Base-by-base conservation (phyloP, 2,113 vertebrate genomes). In the Oplegnathus fasciatus region DNA sequence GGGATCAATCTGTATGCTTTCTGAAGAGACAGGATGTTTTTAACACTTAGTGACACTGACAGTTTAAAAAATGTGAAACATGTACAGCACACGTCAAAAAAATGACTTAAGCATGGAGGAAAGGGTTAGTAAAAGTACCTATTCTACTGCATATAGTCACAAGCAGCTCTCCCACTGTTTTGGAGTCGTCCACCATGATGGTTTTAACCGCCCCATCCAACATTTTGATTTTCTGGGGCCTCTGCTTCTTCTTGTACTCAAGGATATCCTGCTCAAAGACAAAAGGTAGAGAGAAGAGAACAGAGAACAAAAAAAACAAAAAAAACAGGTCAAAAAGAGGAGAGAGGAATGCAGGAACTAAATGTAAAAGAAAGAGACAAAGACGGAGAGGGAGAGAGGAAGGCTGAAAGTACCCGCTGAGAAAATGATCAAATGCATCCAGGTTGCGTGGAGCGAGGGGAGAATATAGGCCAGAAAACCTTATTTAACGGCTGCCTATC, bases 241-340 rank as follows among this genome's bases (percentile, higher is more conserved):
- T 96, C 88, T 99, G 98, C 80, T 99, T 99, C 95, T 99, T 99
- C 95, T 99, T 99, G 91, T 99, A 99, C 86, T 99, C 98, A 86
- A 99, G 78, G 83, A 99, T 94, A 88, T 99, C 98, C 98, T 99
- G 88, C 46, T 72, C 73, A 87, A 46, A 83, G 54, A 90, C 58
- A 90, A 55, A 61, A 40, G 37, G 9, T 24, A 24, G 46, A 57
- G 18, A 67, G 52, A 65, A 70, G 11, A 75, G 1, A 69, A 22
- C 30, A 30, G 5, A 42, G 24, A 50, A 10, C 9, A 4, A 55
- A 55, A 28, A 71, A 75, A 32, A 24, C 9, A 42, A 37, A 37
- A 37, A 37, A 37, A 37, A 37, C 34, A 37, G 6, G 44, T 26
- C 9, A 62, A 52, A 72, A 55, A 44, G 10, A 66, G 60, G 13